Conservation (phyloP, 2,797 vertebrate genomes). For the Eupleurogrammus muticus region DNA sequence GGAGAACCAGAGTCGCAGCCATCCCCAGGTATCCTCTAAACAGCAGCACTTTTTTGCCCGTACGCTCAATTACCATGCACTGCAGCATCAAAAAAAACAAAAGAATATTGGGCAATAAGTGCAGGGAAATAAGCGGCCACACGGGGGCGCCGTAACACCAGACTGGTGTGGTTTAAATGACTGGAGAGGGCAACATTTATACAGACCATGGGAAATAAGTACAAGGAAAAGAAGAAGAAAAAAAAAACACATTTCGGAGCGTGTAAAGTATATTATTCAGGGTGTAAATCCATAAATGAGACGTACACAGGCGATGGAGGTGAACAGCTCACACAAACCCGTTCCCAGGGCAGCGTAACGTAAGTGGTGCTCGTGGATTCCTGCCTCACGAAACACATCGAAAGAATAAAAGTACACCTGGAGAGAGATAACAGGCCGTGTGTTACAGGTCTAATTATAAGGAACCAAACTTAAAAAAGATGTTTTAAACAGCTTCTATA, state of each 20-base stretch:
- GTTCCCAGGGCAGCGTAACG: constrained; percentile 81
- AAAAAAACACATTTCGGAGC: background rate
- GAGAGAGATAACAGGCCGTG: background rate
- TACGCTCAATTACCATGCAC: constrained; percentile 83
- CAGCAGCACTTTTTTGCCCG: constrained; percentile 72
- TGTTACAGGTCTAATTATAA: constrained; percentile 4
- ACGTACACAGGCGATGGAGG: constrained; percentile 83
- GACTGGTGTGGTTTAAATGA: background rate
- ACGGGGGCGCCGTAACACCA: constrained; percentile 43
- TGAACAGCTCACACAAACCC: constrained; percentile 80
- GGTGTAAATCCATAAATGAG: constrained; percentile 6
- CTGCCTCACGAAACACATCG: constrained; percentile 83
- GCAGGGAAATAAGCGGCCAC: constrained; percentile 23
- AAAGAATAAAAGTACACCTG: constrained; percentile 89
- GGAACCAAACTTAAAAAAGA: background rate
- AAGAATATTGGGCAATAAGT: constrained; percentile 16
- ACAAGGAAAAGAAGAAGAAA: background rate
- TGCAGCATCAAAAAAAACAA: constrained; percentile 60
- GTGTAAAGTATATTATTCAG: background rate
- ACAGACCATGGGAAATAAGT: background rate
- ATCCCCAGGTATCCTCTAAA: constrained; percentile 70
- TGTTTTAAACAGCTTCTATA: background rate
- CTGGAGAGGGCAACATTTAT: background rate
- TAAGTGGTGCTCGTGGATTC: constrained; percentile 78
- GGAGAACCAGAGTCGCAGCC: constrained; percentile 63